Conservation (phyloP, 1,140 invertebrate genomes). For the Steinernema khuongi region DNA sequence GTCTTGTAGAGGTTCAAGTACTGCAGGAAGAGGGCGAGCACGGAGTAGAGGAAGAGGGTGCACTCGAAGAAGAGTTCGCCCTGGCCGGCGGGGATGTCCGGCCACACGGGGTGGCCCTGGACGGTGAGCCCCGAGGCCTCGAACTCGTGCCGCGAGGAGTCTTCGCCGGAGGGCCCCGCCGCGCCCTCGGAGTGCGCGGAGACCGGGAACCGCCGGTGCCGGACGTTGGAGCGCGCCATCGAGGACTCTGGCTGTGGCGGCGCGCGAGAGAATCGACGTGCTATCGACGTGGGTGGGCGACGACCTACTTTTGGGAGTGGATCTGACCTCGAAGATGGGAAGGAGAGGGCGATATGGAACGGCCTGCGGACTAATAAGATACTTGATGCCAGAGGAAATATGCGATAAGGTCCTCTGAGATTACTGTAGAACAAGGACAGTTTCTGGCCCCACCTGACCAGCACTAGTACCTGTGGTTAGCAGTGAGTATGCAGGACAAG, state of each 20-base stretch:
- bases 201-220: background rate
- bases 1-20: conserved; percentile 89
- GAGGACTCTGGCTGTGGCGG: background rate
- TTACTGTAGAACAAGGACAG: no score
- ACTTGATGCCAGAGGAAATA: no score
- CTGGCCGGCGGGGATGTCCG: conserved; percentile 72
- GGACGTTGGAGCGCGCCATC: conserved; percentile 7
- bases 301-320: no score
- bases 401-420: no score
- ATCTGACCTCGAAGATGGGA: no score
- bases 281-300: background rate
- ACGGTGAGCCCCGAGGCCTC: background rate
- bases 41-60: conserved; percentile 72
- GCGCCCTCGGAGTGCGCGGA: background rate
- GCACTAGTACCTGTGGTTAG: no score
- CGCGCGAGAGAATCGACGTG: background rate
- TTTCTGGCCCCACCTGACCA: no score
- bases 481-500: no score
- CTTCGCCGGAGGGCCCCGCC: background rate
- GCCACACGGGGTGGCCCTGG: conserved; percentile 57
- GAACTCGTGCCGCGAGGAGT: background rate
- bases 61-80: conserved; percentile 77
- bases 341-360: no score
- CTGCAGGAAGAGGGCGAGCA: conserved; percentile 71
- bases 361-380: no score